Evolutionary conservation across 2,797 vertebrate species (phyloP), one percentile per base, ranked within the genome.

Genomic region (Tokudaia muenninki): DNA sequence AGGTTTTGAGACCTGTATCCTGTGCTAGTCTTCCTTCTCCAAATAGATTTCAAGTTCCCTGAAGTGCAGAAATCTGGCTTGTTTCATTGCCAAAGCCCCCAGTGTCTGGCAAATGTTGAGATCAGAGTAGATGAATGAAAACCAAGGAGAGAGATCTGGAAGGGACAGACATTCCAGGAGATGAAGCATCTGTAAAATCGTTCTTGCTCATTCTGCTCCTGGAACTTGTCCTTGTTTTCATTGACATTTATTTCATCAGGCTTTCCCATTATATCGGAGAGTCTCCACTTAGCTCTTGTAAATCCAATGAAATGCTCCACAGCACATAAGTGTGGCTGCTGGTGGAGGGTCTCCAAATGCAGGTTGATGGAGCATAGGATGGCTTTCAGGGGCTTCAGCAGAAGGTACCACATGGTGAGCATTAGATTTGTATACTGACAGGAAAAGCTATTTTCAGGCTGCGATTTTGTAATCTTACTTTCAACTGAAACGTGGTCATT

Each of bases 1-100:
- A 61, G 83, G 47, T 93, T 95, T 93, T 81, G 55, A 50, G 89
- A 95, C 74, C 47, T 93, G 89, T 55, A 92, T 95, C 74, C 95
- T 94, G 74, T 86, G 84, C 47, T 78, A 84, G 87, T 74, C 41
- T 72, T 91, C 63, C 21, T 90, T 74, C 87, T 92, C 93, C 92
- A 78, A 84, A 97, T 88, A 96, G 90, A 96, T 84, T 95, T 87
- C n/a, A 92, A 93, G 80, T 93, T 96, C 31, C 70, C 77, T 37
- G 41, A 88, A 67, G 61, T 92, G 67, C 47, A 77, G 87, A 93
- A 87, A 90, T 83, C 88, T 95, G 95, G 87, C 59, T 96, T 65
- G 47, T 93, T 65, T 21, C 70, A 89, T 91, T 96, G 92, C 87
- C 93, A 95, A 90, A 90, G 34, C 24, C 77, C 65, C 59, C 12